phyloP scores from a whole-genome alignment of 2,797 vertebrate species.

The Amniataba percoides region DNA sequence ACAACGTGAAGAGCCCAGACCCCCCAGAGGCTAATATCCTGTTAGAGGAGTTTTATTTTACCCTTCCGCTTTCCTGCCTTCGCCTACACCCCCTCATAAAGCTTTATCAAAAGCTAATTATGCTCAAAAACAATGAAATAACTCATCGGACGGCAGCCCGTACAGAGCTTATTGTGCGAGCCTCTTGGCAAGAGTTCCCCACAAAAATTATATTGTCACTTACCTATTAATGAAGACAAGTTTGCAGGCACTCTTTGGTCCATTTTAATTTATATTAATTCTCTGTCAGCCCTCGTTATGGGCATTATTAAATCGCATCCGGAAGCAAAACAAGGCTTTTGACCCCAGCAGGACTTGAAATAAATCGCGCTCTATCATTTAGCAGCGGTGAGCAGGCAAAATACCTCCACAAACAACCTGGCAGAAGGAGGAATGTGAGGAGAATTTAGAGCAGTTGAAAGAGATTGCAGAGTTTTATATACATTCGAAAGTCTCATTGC shows the following conservation, averaged over 20 bases:
- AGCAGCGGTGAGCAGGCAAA: slow-evolving; percentile 54
- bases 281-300: slow-evolving; percentile 81
- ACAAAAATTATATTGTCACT: slow-evolving; percentile 82
- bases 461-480: slow-evolving; percentile 33
- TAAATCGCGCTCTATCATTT: slow-evolving; percentile 75
- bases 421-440: slow-evolving; percentile 54
- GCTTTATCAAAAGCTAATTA: slow-evolving; percentile 78
- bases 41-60: slow-evolving; percentile 69
- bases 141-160: slow-evolving; percentile 62
- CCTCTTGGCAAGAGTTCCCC: slow-evolving; percentile 64
- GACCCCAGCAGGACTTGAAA: slow-evolving; percentile 74
- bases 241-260: slow-evolving; percentile 77
- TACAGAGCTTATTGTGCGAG: slow-evolving; percentile 46
- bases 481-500: slow-evolving; percentile 36
- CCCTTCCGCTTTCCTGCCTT: slow-evolving; percentile 58
- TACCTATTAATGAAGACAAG: slow-evolving; percentile 86
- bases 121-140: slow-evolving; percentile 76
- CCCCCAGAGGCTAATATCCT: slow-evolving; percentile 59
- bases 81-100: slow-evolving; percentile 53
- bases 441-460: slow-evolving; percentile 42
- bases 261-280: slow-evolving; percentile 87
- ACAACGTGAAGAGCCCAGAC: slow-evolving; percentile 47
- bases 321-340: slow-evolving; percentile 77
- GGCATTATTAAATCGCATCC: slow-evolving; percentile 80
- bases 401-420: slow-evolving; percentile 71